Conservation (phyloP, 2,797 vertebrate species). For the Borostomias antarcticus region DNA sequence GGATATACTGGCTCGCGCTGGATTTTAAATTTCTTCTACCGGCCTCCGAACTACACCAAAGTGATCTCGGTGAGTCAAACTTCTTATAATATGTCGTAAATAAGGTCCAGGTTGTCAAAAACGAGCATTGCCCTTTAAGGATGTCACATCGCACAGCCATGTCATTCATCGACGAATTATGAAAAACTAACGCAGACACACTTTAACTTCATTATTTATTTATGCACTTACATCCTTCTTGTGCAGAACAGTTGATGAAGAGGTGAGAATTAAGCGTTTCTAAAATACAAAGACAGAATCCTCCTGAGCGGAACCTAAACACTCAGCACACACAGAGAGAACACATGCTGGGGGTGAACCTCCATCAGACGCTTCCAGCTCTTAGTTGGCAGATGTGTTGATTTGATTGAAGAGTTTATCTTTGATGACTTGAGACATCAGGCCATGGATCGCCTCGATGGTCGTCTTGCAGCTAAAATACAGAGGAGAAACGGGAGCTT, state of each 20-base stretch:
- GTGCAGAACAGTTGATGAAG: conserved; percentile 10
- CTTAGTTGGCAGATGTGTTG: conserved; percentile 87
- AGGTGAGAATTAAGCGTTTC: no score
- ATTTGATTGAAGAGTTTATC: conserved; percentile 99
- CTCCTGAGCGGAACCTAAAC: no score
- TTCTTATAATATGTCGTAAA: no score
- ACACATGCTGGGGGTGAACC: conserved; percentile 30
- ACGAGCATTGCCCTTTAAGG: no score
- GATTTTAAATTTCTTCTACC: no score
- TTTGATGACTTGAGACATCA: conserved; percentile 99
- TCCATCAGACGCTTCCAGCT: conserved; percentile 18
- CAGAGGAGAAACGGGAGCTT: no score
- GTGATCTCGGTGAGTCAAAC: conserved; percentile 42
- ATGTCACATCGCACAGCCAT: no score
- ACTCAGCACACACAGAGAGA: conserved; percentile 50
- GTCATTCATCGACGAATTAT: background rate
- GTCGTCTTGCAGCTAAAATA: conserved; percentile 96
- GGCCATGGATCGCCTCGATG: conserved; percentile 98
- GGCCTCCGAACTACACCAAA: no score
- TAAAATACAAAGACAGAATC: no score
- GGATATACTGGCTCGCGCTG: no score
- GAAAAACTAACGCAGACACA: background rate
- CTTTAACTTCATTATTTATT: conserved; percentile 2
- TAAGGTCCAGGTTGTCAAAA: no score
- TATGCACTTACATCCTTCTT: conserved; percentile 21